Evolutionary conservation across 2,888 invertebrate species (phyloP), one percentile per base, ranked within the genome.

Genomic region (Cantharis rufa): DNA sequence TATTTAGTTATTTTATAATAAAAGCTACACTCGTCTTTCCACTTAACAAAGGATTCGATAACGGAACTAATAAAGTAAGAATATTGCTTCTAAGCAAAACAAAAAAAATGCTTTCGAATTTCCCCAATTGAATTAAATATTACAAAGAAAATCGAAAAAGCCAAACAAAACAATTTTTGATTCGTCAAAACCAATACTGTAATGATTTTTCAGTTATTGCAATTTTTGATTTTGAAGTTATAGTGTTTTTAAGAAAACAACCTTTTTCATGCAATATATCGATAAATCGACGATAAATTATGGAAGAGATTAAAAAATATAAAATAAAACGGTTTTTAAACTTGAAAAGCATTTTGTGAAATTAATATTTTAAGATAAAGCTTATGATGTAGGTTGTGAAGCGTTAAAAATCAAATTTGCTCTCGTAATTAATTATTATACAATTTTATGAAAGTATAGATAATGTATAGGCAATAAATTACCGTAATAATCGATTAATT

Each of bases 401-500:
- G 48, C 9, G n/a, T 48, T 48, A n/a, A 48, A 48, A n/a, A 48
- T 48, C n/a, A 48, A 48, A 48, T 48, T n/a, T 48, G n/a, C n/a
- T 48, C 5, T 9, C 7, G 1, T 48, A n/a, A 48, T 48, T n/a
- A 48, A 48, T 48, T 48, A 13, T 48, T 48, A n/a, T n/a, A n/a
- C 48, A 48, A 48, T 48, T 48, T 24, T 24, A 7, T 24, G 24
- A 48, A 48, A 48, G n/a, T 48, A 11, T n/a, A 13, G 48, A 48
- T 48, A 48, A 48, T 48, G 48, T 48, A n/a, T 48, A 48, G 24
- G 71, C 28, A 63, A 71, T 71, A 71, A 63, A 71, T 71, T 62
- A 63, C 28, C 63, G 63, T 27, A 62, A 63, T 63, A 63, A 71
- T 72, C 66, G 48, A 32, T 72, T 72, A 72, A 72, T 72, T 72